A percentile compares a stretch with the other conserved stretches of the same genome.
Conservation (phyloP, 2,888 invertebrate genomes). For the Ichneumoninae sp. region DNA sequence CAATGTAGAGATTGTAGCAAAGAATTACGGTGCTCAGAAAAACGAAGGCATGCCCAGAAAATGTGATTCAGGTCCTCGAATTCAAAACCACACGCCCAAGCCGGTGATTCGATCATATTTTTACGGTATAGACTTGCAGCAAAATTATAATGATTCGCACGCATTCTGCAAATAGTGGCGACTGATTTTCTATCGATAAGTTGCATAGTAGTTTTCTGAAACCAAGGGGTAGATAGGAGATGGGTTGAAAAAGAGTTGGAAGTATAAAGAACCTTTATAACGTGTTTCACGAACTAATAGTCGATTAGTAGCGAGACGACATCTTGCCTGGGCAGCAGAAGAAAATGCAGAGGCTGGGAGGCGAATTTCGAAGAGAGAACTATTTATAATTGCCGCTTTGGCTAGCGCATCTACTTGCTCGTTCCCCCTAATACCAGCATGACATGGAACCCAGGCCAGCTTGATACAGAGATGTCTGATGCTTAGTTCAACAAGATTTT, state of each 20-base stretch:
- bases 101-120: background rate
- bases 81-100: background rate
- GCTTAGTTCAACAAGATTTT: background rate
- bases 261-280: slow-evolving; percentile 10
- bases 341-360: slow-evolving; percentile 8
- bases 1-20: background rate
- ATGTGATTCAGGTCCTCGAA: slow-evolving; percentile 11
- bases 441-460: slow-evolving; percentile 14
- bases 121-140: slow-evolving; percentile 12
- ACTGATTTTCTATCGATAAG: slow-evolving; percentile 14
- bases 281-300: background rate
- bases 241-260: background rate
- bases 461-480: background rate
- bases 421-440: slow-evolving; percentile 11
- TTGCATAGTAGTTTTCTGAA: background rate
- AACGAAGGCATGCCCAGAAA: background rate
- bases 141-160: slow-evolving; percentile 5
- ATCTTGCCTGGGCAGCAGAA: background rate
- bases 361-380: background rate
- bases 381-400: background rate
- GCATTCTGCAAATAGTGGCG: slow-evolving; percentile 23
- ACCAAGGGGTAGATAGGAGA: background rate
- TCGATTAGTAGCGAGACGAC: background rate
- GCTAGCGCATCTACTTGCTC: slow-evolving; percentile 1
- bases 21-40: background rate